phyloP scores from a whole-genome alignment of 2,888 invertebrate species.

The Tachina fera region DNA sequence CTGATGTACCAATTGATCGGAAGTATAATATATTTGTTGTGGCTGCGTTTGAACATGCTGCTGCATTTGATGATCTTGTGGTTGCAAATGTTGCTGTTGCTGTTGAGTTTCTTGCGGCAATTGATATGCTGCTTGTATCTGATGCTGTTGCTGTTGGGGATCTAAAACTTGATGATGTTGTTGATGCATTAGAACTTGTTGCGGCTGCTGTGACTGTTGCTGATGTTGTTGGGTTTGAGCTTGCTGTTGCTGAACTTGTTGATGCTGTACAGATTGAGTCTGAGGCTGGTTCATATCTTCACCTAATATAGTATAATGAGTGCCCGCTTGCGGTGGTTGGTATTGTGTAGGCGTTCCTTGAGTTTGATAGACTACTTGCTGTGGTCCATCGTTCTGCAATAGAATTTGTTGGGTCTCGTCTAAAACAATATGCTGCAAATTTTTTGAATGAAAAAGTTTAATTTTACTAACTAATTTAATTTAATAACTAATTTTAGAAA shows the following conservation, averaged over 20 bases:
- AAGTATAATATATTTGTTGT: constrained; percentile 80
- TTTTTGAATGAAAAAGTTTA: constrained; percentile 12
- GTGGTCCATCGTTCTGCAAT: constrained; percentile 81
- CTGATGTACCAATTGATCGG: constrained; percentile 79
- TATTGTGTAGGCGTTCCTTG: constrained; percentile 75
- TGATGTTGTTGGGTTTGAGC: constrained; percentile 75
- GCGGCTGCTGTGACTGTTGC: constrained; percentile 75
- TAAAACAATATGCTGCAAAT: constrained; percentile 59
- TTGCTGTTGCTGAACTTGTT: constrained; percentile 74
- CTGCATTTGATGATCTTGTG: constrained; percentile 77
- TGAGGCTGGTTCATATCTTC: constrained; percentile 77
- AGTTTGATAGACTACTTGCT: constrained; percentile 83
- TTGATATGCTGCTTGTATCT: constrained; percentile 71
- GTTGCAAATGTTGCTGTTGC: constrained; percentile 75
- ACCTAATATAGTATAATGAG: constrained; percentile 72
- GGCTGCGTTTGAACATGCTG: constrained; percentile 77
- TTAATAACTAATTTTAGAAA: too few species aligned
- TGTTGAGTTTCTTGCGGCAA: constrained; percentile 73
- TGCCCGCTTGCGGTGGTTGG: constrained; percentile 73
- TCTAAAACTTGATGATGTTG: constrained; percentile 74
- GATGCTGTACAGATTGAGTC: constrained; percentile 75
- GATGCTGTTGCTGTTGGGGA: constrained; percentile 73
- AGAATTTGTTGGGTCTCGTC: constrained; percentile 75
- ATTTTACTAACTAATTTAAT: background rate
- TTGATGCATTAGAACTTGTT: constrained; percentile 74